Percentiles rank a stretch among this genome's conserved stretches.
These are phyloP conservation scores for Morpho helenor DNA, from an alignment of 2,888 invertebrate genomes.

Conservation along the genomic window DNA sequence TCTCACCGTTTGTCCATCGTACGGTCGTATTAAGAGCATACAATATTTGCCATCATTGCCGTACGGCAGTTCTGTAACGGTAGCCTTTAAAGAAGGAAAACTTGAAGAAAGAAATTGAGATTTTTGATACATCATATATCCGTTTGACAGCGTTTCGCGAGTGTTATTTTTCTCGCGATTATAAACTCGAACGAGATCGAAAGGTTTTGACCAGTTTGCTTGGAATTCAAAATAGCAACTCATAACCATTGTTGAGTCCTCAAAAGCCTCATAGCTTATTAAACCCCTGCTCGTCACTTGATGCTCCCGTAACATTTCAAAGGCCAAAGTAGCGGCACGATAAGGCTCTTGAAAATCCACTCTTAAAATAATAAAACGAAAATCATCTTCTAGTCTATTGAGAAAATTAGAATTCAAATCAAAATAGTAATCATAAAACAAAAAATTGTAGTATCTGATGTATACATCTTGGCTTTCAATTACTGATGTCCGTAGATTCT, in stretches of 20 bases:
- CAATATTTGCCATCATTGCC: conserved; percentile 76
- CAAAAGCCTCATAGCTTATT: conserved; percentile 68
- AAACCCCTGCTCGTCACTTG: conserved; percentile 36
- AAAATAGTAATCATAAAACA: conserved; percentile 1
- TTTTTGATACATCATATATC: conserved; percentile 39
- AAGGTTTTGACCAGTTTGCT: conserved; percentile 1
- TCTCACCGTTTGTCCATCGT: conserved; percentile 63
- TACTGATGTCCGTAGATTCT: background rate
- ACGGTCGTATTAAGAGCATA: conserved; percentile 83
- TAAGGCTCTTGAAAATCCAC: conserved; percentile 38
- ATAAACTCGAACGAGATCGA: too few relatives aligned
- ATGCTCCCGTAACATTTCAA: conserved; percentile 41
- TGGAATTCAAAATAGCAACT: conserved; percentile 5
- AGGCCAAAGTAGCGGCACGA: conserved; percentile 53
- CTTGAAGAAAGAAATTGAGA: conserved; percentile 78
- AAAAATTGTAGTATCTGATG: conserved; percentile 27
- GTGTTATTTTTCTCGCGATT: too few relatives aligned
- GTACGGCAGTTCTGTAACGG: conserved; percentile 84
- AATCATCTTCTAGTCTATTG: background rate
- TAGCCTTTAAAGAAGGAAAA: conserved; percentile 74
- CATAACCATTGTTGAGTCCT: conserved; percentile 74
- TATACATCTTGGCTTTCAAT: conserved; percentile 28
- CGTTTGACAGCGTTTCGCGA: too few relatives aligned
- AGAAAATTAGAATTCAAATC: background rate
- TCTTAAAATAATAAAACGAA: background rate